Evolutionary conservation across 2,888 invertebrate genomes (phyloP).

Genomic region (Chaitophorus viminalis): DNA sequence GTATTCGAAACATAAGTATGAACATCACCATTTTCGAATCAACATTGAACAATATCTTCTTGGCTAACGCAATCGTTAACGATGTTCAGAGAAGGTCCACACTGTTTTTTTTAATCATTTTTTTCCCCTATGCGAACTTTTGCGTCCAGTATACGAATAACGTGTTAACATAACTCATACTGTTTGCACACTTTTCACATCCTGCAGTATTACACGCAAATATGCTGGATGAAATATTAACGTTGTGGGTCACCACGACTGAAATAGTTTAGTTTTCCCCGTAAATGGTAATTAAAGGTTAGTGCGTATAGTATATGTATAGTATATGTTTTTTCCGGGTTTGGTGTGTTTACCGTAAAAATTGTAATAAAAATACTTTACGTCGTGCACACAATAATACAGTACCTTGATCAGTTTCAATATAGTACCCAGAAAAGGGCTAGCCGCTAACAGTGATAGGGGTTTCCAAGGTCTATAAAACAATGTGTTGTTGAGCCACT

Average conservation of each 20-base stretch:
- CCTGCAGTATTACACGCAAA: too few species aligned
- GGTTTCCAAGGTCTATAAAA: not conserved
- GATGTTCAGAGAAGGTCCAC: too few species aligned
- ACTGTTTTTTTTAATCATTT: too few species aligned
- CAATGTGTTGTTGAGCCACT: too few species aligned
- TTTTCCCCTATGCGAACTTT: too few species aligned
- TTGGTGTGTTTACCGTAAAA: not conserved
- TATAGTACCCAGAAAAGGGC: not conserved
- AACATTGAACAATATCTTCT: too few species aligned
- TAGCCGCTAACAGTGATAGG: not conserved
- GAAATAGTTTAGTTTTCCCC: not conserved
- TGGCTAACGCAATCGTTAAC: too few species aligned
- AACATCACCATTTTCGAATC: too few species aligned
- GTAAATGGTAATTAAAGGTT: not conserved
- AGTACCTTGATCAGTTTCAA: not conserved
- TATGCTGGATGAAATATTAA: not conserved
- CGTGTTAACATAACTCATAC: too few species aligned
- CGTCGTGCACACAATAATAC: not conserved
- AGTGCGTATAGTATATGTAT: not conserved
- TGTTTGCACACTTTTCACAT: too few species aligned
- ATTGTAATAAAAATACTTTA: not conserved
- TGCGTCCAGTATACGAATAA: too few species aligned
- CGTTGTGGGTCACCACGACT: not conserved
- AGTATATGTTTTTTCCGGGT: not conserved
- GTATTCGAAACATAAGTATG: too few species aligned